phyloP scores from a whole-genome alignment of 2,113 vertebrate species.

The Rhadina sibilatrix region DNA sequence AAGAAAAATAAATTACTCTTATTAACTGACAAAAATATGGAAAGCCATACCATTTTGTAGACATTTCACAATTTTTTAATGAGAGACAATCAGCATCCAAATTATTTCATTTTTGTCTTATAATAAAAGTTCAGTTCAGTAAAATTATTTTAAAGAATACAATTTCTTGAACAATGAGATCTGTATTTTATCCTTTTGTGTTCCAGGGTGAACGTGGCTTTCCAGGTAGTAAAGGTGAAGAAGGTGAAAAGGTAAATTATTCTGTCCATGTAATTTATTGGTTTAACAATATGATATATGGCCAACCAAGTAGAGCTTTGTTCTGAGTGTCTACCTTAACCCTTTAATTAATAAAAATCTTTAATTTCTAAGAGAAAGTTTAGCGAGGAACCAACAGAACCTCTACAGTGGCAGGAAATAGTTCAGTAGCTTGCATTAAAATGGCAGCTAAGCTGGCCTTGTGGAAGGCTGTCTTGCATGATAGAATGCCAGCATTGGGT shows the following conservation, averaged over 20 bases:
- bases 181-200: background rate
- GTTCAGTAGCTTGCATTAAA: background rate
- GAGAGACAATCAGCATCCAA: background rate
- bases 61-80: background rate
- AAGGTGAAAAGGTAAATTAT: slow-evolving; percentile 72
- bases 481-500: background rate
- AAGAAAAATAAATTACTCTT: background rate
- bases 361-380: background rate
- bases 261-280: background rate
- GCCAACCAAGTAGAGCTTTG: background rate
- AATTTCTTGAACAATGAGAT: background rate
- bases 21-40: background rate
- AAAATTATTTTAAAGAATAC: background rate
- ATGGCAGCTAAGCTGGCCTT: background rate
- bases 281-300: background rate
- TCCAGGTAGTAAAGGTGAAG: slow-evolving; percentile 70
- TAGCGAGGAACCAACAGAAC: background rate
- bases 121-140: background rate
- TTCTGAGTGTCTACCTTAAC: background rate
- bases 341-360: background rate
- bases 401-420: background rate
- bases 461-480: background rate
- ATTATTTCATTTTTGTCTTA: background rate
- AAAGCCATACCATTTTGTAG: background rate
- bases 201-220: slow-evolving; percentile 74